Evolutionary conservation across 2,113 vertebrate genomes (phyloP).

Genomic region (Odobenus rosmarus): DNA sequence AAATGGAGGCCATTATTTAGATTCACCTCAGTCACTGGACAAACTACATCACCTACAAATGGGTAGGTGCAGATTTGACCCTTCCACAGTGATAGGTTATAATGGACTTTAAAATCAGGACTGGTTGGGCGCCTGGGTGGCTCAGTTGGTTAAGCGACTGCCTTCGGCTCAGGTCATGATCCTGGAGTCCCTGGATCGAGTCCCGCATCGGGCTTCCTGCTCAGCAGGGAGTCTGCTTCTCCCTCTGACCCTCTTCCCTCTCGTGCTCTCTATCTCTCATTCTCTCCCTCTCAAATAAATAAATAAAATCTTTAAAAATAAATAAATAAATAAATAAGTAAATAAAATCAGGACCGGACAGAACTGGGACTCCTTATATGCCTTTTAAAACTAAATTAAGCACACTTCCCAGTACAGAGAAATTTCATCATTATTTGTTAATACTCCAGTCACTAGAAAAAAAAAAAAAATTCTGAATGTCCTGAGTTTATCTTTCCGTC

Average conservation of each 20-base stretch:
- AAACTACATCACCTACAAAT: neutral
- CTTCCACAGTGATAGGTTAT: neutral
- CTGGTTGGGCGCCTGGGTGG: no score
- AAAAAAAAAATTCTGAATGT: neutral
- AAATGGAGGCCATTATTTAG: neutral
- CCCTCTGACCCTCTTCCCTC: no score
- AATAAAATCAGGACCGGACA: neutral
- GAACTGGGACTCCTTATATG: neutral
- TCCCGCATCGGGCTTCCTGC: no score
- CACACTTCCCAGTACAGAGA: neutral
- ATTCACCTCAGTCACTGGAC: neutral
- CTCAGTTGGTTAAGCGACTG: no score
- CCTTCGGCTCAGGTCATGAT: no score
- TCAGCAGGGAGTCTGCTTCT: no score
- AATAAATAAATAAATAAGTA: no score
- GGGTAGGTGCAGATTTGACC: accelerated
- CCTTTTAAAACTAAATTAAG: neutral
- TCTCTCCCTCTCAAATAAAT: no score
- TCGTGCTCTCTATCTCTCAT: no score
- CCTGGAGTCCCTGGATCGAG: no score
- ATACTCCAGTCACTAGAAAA: neutral
- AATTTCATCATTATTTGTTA: neutral
- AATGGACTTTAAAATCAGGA: neutral
- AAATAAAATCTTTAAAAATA: no score
- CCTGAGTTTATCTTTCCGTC: neutral